These are phyloP conservation scores for Andrena dorsata DNA, from an alignment of 2,888 invertebrate species.

Conservation along the genomic window DNA sequence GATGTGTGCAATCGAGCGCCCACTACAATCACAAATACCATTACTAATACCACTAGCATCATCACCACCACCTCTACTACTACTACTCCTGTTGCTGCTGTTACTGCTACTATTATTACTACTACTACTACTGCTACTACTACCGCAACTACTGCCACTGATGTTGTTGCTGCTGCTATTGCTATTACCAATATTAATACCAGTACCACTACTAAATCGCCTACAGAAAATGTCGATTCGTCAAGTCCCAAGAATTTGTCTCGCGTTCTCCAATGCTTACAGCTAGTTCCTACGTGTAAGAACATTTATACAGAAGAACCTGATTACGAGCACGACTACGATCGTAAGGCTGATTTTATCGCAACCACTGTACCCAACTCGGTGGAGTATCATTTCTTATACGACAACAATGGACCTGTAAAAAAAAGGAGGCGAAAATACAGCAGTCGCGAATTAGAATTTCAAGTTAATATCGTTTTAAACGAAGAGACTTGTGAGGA, in stretches of 20 bases:
- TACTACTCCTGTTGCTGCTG: background rate
- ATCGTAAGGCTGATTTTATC: slow-evolving; percentile 29
- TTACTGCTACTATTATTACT: background rate
- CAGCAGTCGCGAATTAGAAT: slow-evolving; percentile 75
- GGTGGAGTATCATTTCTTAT: slow-evolving; percentile 72
- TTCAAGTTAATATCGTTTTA: slow-evolving; percentile 66
- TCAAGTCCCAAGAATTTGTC: slow-evolving; percentile 69
- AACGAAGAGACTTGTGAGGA: slow-evolving; percentile 66
- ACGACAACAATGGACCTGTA: slow-evolving; percentile 74
- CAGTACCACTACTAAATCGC: background rate
- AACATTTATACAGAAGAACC: slow-evolving; percentile 23
- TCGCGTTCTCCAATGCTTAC: slow-evolving; percentile 79
- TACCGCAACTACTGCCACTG: background rate
- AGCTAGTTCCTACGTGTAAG: slow-evolving; percentile 76
- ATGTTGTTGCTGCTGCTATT: background rate
- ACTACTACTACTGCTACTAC: background rate
- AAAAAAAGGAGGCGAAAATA: slow-evolving; percentile 76
- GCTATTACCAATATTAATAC: background rate
- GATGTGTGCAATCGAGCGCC: background rate
- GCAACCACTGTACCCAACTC: slow-evolving; percentile 35
- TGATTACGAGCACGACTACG: slow-evolving; percentile 1
- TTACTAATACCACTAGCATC: background rate
- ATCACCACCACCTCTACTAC: background rate
- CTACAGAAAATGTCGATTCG: slow-evolving; percentile 4
- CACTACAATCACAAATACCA: background rate